Evolutionary conservation across 1,140 invertebrate genomes (phyloP).

Genomic region (Drosophila saltans): DNA sequence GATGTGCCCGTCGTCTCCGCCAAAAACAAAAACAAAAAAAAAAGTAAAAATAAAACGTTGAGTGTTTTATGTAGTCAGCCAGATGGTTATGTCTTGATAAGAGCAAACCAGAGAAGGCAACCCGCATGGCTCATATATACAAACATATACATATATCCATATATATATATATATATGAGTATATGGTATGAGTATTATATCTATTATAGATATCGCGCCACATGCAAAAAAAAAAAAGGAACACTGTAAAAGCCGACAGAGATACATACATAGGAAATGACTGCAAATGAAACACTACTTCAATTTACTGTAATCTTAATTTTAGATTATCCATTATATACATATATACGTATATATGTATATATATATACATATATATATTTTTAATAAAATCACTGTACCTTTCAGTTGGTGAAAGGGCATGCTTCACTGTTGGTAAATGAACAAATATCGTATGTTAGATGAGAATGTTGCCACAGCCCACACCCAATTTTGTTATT

Average conservation of each 20-base stretch:
- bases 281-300: not conserved
- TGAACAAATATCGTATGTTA: not conserved
- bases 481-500: not conserved
- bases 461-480: not conserved
- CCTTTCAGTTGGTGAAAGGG: not conserved
- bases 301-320: not conserved
- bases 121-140: not conserved
- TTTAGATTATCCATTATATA: not conserved
- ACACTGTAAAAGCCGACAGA: constrained; percentile 1
- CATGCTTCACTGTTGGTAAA: not conserved
- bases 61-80: constrained; percentile 78
- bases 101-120: constrained; percentile 32
- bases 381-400: too few species aligned
- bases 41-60: constrained; percentile 31
- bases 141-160: too few species aligned
- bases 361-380: too few species aligned
- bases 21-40: constrained; percentile 3
- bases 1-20: constrained; percentile 45
- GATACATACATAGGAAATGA: not conserved
- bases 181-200: not conserved
- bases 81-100: constrained; percentile 67
- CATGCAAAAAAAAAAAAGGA: not conserved
- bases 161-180: not conserved
- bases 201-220: constrained; percentile 6
- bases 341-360: not conserved